Evolutionary conservation across 2,113 vertebrate genomes (phyloP).

Genomic region (Myotis brandtii): DNA sequence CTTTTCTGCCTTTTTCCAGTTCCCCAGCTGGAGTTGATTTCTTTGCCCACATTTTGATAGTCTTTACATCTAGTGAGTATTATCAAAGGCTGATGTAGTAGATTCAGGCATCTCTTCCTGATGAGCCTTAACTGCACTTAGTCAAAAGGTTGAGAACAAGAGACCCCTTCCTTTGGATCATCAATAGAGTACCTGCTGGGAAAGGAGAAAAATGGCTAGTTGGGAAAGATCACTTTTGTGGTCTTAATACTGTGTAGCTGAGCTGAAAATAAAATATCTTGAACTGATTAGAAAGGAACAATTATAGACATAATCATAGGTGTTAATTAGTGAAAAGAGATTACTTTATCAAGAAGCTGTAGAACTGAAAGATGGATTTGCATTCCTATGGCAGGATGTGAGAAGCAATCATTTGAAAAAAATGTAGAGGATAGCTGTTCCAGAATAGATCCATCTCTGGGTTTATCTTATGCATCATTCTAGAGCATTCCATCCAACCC

Average conservation of each 20-base stretch:
- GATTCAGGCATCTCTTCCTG: neutral
- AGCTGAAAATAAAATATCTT: conserved; percentile 36
- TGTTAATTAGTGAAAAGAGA: neutral
- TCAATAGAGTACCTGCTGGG: neutral
- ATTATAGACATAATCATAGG: neutral
- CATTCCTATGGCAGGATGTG: neutral
- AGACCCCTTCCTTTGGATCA: conserved; percentile 16
- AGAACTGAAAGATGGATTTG: conserved; percentile 17
- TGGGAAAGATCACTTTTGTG: conserved; percentile 37
- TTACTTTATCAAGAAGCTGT: conserved; percentile 32
- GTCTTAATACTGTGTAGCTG: neutral
- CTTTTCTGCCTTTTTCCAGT: neutral
- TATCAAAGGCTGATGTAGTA: conserved; percentile 27
- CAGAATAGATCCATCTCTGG: neutral
- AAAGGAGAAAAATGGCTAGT: conserved; percentile 40
- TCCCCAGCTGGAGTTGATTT: neutral
- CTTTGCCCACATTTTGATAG: neutral
- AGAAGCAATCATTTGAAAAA: neutral
- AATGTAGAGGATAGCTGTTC: neutral
- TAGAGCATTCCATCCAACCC: neutral
- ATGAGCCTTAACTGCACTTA: neutral
- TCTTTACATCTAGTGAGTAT: neutral
- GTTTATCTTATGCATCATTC: neutral
- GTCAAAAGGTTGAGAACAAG: conserved; percentile 3
- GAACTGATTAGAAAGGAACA: conserved; percentile 5